phyloP scores from a whole-genome alignment of 2,797 vertebrate species.

The Netta rufina region DNA sequence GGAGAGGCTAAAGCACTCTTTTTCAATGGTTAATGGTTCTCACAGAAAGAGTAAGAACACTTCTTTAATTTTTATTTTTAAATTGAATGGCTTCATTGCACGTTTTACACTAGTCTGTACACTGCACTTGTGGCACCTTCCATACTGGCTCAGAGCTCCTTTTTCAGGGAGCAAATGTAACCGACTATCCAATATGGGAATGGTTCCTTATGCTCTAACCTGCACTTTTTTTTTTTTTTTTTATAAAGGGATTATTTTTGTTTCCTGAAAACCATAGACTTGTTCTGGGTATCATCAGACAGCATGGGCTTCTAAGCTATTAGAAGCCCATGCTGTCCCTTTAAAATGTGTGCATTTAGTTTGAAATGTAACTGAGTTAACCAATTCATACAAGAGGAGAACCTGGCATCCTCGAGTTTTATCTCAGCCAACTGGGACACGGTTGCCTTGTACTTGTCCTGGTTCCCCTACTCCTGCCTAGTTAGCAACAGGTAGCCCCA shows the following conservation, averaged over 20 bases:
- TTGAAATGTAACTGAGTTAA: background rate
- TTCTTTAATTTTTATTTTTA: background rate
- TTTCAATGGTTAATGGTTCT: background rate
- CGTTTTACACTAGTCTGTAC: background rate
- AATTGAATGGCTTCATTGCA: background rate
- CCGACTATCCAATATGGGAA: background rate
- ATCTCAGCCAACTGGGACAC: conserved; percentile 6
- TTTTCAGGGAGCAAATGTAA: background rate
- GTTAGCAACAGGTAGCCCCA: background rate
- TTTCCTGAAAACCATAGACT: background rate
- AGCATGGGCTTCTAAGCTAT: background rate
- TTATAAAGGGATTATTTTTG: conserved; percentile 28
- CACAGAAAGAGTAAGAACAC: background rate
- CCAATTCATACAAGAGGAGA: background rate
- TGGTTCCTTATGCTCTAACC: conserved; percentile 5
- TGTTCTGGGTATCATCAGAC: background rate
- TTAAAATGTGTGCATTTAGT: background rate
- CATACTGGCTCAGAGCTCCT: conserved; percentile 19
- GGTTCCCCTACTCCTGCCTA: conserved; percentile 4
- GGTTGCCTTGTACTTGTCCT: conserved; percentile 43
- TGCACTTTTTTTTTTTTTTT: conserved; percentile 41
- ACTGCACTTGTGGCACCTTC: conserved; percentile 59
- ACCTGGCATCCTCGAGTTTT: background rate
- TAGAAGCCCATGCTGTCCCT: background rate
- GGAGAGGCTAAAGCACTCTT: background rate